Evolutionary conservation across 2,797 vertebrate species (phyloP).

Genomic region (Pachyuromys duprasi): DNA sequence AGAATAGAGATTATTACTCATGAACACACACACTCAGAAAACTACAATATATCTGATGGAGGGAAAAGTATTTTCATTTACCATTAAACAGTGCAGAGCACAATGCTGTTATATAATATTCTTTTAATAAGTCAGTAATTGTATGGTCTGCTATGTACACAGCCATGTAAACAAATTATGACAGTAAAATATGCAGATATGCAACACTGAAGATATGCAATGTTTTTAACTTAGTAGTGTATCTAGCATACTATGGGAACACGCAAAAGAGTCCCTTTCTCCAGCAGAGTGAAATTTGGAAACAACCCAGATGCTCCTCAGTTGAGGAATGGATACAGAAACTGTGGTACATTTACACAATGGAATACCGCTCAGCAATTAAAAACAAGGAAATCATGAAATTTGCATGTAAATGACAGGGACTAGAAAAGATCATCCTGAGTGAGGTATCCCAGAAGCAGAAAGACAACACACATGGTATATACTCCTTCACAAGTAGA

Average conservation of each 20-base stretch:
- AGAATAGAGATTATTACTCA: too few relatives aligned
- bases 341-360: too few relatives aligned
- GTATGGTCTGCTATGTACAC: background rate
- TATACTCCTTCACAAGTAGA: too few relatives aligned
- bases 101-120: background rate
- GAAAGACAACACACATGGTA: too few relatives aligned
- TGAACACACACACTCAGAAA: background rate
- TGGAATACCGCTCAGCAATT: too few relatives aligned
- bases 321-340: too few relatives aligned
- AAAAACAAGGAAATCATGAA: too few relatives aligned
- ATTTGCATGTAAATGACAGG: too few relatives aligned
- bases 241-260: background rate
- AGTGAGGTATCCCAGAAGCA: too few relatives aligned
- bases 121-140: background rate
- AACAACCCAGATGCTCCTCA: too few relatives aligned
- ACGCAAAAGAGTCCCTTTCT: background rate
- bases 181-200: conserved; percentile 23
- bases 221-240: conserved; percentile 7
- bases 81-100: background rate
- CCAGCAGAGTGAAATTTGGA: background rate
- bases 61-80: background rate
- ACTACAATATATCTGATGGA: background rate
- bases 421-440: too few relatives aligned
- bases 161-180: conserved; percentile 14
- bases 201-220: background rate